Evolutionary conservation across 2,113 vertebrate genomes (phyloP).

Genomic region (Labrus mixtus): DNA sequence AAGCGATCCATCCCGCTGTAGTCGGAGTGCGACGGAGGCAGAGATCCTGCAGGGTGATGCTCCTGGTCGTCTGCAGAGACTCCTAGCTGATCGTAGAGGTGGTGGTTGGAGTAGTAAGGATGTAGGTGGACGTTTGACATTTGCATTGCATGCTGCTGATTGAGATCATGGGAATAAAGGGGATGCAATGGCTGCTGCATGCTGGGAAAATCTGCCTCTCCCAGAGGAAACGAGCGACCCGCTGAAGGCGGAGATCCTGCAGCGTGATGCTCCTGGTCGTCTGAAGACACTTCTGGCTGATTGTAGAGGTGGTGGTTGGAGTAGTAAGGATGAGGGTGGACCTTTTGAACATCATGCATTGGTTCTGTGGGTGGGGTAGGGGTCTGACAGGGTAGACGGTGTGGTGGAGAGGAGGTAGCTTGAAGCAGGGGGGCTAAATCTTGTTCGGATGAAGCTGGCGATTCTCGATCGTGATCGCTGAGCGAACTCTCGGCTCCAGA

Average conservation of each 20-base stretch:
- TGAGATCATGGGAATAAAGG: not conserved
- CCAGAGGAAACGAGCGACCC: not conserved
- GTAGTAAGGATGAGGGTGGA: constrained; percentile 14
- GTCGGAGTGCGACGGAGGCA: not conserved
- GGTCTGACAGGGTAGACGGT: not conserved
- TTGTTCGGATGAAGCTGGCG: constrained; percentile 3
- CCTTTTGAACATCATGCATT: not conserved
- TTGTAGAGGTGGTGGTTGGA: constrained; percentile 27
- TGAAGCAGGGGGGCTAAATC: not conserved
- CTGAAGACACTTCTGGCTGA: not conserved
- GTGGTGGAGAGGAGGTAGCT: not conserved
- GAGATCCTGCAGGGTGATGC: not conserved
- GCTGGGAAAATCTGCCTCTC: constrained; percentile 12
- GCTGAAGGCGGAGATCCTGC: not conserved
- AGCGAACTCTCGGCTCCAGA: constrained; percentile 9
- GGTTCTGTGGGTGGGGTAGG: not conserved
- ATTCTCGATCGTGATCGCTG: not conserved
- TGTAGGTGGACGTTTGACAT: not conserved
- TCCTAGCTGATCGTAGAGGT: constrained; percentile 18
- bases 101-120: constrained; percentile 37
- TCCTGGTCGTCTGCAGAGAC: not conserved
- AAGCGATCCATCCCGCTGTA: not conserved
- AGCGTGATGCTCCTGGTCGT: not conserved
- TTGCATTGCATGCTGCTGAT: too few relatives aligned
- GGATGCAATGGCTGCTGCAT: not conserved